Percentiles rank a stretch among this genome's conserved stretches.
phyloP scores from a whole-genome alignment of 2,113 vertebrate genomes.

The Pongo pygmaeus region DNA sequence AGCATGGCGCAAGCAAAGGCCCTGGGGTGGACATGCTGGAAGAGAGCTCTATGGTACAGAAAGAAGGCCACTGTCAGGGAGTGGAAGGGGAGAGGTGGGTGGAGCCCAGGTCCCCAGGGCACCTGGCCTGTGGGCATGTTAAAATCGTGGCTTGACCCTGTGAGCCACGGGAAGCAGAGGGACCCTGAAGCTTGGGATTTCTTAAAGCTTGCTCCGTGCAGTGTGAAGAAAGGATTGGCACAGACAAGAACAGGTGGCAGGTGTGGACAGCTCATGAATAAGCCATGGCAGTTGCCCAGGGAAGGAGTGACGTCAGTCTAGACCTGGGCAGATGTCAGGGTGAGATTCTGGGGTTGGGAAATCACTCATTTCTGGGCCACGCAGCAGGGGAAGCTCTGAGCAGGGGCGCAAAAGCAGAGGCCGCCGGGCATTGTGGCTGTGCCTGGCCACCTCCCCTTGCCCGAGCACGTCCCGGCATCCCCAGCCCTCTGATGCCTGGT shows the following conservation, averaged over 20 bases:
- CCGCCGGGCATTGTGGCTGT: rapidly evolving
- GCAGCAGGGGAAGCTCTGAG: not conserved
- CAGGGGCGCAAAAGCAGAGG: rapidly evolving
- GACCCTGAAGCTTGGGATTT: not conserved
- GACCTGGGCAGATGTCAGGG: not conserved
- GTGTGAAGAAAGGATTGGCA: not conserved
- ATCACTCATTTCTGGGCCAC: not conserved
- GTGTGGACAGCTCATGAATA: rapidly evolving
- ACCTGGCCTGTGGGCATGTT: rapidly evolving
- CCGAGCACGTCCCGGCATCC: rapidly evolving
- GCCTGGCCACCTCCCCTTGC: not conserved
- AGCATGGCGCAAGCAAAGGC: not conserved
- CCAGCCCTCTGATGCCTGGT: not conserved
- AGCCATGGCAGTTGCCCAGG: not conserved
- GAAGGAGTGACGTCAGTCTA: rapidly evolving
- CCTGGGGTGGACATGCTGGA: not conserved
- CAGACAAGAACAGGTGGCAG: not conserved
- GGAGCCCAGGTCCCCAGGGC: not conserved
- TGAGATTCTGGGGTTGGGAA: no score
- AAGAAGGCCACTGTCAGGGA: not conserved
- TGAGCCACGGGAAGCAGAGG: not conserved
- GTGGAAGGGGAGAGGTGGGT: not conserved
- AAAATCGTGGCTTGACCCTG: not conserved
- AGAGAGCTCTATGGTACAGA: not conserved
- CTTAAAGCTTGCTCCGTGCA: rapidly evolving